Evolutionary conservation across 2,797 vertebrate genomes (phyloP), one percentile per base, ranked within the genome.

Genomic region (Miopithecus talapoin): DNA sequence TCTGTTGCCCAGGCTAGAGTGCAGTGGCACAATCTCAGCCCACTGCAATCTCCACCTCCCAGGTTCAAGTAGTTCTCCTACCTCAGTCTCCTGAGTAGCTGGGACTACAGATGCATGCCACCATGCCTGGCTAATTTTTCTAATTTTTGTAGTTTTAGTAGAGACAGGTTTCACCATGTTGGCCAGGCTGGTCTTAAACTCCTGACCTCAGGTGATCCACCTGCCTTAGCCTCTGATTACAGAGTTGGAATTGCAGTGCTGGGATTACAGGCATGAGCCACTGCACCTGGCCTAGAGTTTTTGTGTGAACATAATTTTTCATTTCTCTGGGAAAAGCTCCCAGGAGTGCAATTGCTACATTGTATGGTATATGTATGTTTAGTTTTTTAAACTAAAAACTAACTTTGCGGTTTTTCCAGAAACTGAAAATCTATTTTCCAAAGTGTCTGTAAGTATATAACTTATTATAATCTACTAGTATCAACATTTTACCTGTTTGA

Each of bases 281-380:
- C 17, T 64, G 16, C 16, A n/a, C 61, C 33, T 4, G 33, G 61
- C 61, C 33, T n/a, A n/a, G 61, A 16, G 4, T 68, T 94, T 96
- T 89, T 86, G 41, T 74, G 48, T 94, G 55, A 94, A 90, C 30
- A 57, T 48, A 83, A 50, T 24, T 76, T 95, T 93, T 95, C 21
- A 80, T 95, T 96, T 97, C 41, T 96, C 61, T 94, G 22, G 39
- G 41, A 55, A 79, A 86, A 94, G 89, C 84, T 57, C 57, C 76
- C 46, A 79, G 41, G 75, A 57, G 16, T 95, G 39, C 86, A 36
- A 80, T 84, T 76, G 2, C 30, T 96, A 43, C 12, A 57, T 87
- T 84, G 26, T 87, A 85, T 75, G 70, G 26, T 93, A 98, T 92
- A 9, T 94, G 28, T 79, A 75, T 92, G 53, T 46, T 94, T 76